A percentile compares a stretch with the other conserved stretches of the same genome.
phyloP scores from a whole-genome alignment of 2,888 invertebrate species.

The Philonicus albiceps region DNA sequence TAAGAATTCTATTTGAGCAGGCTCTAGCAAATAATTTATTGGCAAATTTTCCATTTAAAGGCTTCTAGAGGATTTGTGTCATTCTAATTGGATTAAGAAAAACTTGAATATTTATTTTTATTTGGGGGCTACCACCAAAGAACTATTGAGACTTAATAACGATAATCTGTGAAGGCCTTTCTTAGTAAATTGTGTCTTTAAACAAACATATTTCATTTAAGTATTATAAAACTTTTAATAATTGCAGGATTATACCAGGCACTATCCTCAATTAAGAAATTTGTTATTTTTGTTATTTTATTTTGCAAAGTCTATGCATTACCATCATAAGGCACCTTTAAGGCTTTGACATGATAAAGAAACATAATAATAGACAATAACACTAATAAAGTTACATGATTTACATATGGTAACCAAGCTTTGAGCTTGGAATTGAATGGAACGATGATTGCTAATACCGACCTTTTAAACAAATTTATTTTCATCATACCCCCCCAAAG shows the following conservation, averaged over 20 bases:
- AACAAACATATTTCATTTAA: too few species aligned
- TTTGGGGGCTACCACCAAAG: neutral
- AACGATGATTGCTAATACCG: constrained; percentile 19
- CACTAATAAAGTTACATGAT: neutral
- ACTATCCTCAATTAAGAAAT: neutral
- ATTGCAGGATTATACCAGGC: too few species aligned
- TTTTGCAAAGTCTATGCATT: neutral
- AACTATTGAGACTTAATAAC: neutral
- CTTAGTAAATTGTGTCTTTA: too few species aligned
- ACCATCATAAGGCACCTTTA: neutral
- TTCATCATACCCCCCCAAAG: constrained; percentile 1
- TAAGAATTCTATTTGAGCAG: neutral
- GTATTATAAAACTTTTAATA: too few species aligned
- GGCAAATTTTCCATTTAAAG: neutral
- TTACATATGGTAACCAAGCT: neutral
- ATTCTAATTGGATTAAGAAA: neutral
- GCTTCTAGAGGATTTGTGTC: neutral
- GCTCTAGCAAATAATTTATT: neutral
- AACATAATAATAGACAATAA: neutral
- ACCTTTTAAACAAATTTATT: constrained; percentile 23
- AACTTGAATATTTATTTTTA: neutral
- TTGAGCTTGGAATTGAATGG: neutral
- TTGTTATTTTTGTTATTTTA: neutral
- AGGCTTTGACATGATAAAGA: neutral
- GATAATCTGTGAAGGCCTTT: too few species aligned